Conservation (phyloP, 2,888 invertebrate species). For the Cantharis rufa region DNA sequence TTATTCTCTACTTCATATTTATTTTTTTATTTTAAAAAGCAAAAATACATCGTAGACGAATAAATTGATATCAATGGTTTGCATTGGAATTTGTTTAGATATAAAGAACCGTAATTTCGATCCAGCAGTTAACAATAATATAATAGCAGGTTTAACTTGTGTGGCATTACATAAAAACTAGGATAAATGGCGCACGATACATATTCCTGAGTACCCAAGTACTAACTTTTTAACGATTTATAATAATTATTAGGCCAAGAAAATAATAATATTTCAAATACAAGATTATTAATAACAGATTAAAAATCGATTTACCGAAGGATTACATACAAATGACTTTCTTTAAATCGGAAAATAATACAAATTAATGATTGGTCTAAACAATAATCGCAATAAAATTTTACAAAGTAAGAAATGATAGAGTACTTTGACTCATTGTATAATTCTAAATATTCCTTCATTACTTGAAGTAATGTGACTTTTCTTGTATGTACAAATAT, state of each 20-base stretch:
- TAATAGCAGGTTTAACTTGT: too few species aligned
- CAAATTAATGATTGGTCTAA: not conserved
- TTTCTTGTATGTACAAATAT: too few species aligned
- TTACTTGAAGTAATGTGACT: too few species aligned
- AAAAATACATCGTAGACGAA: too few species aligned
- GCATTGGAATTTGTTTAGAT: too few species aligned
- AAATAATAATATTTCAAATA: not conserved
- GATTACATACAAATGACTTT: not conserved
- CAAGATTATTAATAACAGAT: not conserved
- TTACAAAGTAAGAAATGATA: not conserved
- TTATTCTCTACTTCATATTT: too few species aligned
- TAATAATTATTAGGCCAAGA: not conserved
- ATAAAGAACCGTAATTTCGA: not conserved
- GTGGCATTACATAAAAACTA: not conserved
- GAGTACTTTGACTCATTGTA: too few species aligned
- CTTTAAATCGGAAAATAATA: not conserved
- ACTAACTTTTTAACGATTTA: not conserved
- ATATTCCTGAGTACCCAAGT: not conserved
- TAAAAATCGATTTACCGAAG: not conserved
- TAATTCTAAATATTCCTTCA: too few species aligned
- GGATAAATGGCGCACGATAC: not conserved
- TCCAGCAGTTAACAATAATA: not conserved
- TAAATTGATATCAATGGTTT: too few species aligned
- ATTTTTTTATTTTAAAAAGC: too few species aligned
- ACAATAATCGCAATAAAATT: not conserved